These are phyloP conservation scores for Leptinotarsa rubiginosa DNA, from an alignment of 2,888 invertebrate genomes.

Conservation along the genomic window DNA sequence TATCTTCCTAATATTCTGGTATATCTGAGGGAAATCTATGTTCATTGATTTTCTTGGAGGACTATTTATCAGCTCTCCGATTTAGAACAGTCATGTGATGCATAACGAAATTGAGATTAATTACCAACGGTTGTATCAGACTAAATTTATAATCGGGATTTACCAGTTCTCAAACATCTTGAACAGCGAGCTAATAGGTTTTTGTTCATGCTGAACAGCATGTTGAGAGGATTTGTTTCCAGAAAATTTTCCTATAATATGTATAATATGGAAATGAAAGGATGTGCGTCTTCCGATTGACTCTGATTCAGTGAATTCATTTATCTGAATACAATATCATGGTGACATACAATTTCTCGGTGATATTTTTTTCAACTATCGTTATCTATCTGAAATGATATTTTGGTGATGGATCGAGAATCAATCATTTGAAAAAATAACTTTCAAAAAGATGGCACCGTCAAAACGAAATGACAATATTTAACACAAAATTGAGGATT, in stretches of 20 bases:
- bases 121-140: slow-evolving; percentile 1
- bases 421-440: too few relatives aligned
- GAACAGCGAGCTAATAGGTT: background rate
- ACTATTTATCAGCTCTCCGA: background rate
- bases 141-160: slow-evolving; percentile 6
- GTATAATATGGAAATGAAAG: background rate
- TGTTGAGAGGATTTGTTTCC: background rate
- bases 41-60: background rate
- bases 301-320: background rate
- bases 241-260: background rate
- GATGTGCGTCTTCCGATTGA: background rate
- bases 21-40: background rate
- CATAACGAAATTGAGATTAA: slow-evolving; percentile 3
- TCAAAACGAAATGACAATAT: too few relatives aligned
- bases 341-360: too few relatives aligned
- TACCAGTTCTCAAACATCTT: background rate
- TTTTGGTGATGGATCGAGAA: too few relatives aligned
- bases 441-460: too few relatives aligned
- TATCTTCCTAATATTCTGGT: background rate
- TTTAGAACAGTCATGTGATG: background rate
- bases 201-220: background rate
- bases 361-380: background rate
- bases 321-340: too few relatives aligned
- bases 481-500: too few relatives aligned
- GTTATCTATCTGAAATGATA: too few relatives aligned